Conservation (phyloP, 2,888 invertebrate genomes). For the Hypolimnas misippus region DNA sequence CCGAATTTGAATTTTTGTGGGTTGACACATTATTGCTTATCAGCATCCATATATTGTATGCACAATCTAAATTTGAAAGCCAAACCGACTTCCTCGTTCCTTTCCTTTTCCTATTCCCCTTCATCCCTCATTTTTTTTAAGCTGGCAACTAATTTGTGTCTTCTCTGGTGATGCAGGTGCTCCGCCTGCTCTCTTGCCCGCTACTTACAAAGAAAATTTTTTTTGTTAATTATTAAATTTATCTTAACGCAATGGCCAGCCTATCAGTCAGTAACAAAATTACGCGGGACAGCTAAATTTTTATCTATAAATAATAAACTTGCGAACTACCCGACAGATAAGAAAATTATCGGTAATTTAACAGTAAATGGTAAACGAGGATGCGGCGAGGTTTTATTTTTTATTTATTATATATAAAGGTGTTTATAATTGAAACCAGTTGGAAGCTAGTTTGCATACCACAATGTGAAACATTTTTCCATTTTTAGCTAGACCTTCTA, state of each 20-base stretch:
- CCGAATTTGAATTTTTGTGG: too few relatives aligned
- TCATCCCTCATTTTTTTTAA: too few relatives aligned
- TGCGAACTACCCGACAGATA: slow-evolving; percentile 19
- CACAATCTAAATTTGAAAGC: too few relatives aligned
- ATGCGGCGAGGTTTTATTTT: slow-evolving; percentile 18
- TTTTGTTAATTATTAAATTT: neutral
- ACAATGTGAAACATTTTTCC: slow-evolving; percentile 20
- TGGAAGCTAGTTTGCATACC: slow-evolving; percentile 26
- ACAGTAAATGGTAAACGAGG: slow-evolving; percentile 25
- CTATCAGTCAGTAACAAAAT: slow-evolving; percentile 23
- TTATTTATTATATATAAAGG: slow-evolving; percentile 29
- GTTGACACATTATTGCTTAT: too few relatives aligned
- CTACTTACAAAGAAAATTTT: neutral
- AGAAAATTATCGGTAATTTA: slow-evolving; percentile 22
- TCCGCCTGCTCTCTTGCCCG: too few relatives aligned
- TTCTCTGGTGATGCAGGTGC: too few relatives aligned
- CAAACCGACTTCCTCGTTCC: too few relatives aligned
- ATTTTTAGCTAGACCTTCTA: slow-evolving; percentile 19
- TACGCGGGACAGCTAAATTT: slow-evolving; percentile 17
- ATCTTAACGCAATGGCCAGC: neutral
- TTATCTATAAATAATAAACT: slow-evolving; percentile 21
- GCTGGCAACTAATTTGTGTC: too few relatives aligned
- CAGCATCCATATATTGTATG: too few relatives aligned
- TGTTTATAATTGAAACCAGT: slow-evolving; percentile 33
- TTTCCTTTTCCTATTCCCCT: too few relatives aligned